These are phyloP conservation scores for Misgurnus anguillicaudatus DNA, from an alignment of 2,113 vertebrate genomes.

Conservation along the genomic window DNA sequence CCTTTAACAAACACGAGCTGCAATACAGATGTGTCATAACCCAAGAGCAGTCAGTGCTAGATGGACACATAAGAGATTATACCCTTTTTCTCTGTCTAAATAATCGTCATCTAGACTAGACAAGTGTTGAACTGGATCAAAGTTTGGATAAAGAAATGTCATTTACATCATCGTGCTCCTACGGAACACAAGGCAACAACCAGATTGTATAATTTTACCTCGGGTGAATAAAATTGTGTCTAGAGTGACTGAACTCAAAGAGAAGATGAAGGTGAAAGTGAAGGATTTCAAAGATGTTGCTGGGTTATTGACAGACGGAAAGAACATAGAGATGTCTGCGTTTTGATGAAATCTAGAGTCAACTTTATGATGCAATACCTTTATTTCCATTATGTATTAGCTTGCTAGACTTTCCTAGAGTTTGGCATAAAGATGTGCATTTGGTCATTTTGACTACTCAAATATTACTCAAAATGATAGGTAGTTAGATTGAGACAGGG, in stretches of 20 bases:
- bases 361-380: background rate
- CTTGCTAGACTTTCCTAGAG: background rate
- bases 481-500: too few species aligned
- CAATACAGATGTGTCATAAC: too few species aligned
- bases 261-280: background rate
- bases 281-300: background rate
- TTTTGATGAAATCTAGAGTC: background rate
- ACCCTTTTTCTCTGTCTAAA: background rate
- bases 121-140: background rate
- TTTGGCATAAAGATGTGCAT: background rate
- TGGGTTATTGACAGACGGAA: background rate
- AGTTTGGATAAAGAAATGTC: background rate
- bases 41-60: background rate
- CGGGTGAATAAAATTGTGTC: background rate
- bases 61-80: background rate
- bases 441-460: background rate
- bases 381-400: background rate
- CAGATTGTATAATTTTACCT: background rate
- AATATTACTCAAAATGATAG: background rate
- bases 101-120: background rate
- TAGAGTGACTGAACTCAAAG: background rate
- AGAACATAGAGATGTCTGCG: background rate
- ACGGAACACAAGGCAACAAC: background rate
- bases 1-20: too few species aligned
- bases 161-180: background rate